phyloP scores from a whole-genome alignment of 2,888 invertebrate genomes.

The Allacma fusca region DNA sequence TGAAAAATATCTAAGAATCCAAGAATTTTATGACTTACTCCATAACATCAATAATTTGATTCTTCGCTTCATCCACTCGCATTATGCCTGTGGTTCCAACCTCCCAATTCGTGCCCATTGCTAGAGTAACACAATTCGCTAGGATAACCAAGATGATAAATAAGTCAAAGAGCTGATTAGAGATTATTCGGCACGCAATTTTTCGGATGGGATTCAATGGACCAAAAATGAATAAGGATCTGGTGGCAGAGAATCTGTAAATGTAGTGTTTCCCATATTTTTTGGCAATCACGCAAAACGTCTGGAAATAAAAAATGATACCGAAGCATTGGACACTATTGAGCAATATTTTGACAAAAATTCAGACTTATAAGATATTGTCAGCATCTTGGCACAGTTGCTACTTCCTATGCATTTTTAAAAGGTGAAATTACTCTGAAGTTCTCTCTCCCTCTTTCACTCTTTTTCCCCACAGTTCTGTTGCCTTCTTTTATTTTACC shows the following conservation, averaged over 20 bases:
- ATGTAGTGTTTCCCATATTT: constrained; percentile 94
- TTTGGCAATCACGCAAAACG: constrained; percentile 95
- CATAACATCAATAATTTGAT: constrained; percentile 18
- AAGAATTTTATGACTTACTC: constrained; percentile 20
- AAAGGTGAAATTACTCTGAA: too few species aligned
- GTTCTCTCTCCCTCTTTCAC: too few species aligned
- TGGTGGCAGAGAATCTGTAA: constrained; percentile 92
- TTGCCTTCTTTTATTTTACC: too few species aligned
- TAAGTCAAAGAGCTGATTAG: constrained; percentile 97
- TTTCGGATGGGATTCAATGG: constrained; percentile 89
- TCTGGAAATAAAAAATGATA: constrained; percentile 70
- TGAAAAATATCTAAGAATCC: too few species aligned
- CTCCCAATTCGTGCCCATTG: constrained; percentile 66
- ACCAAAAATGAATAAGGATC: constrained; percentile 89
- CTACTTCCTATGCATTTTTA: background rate
- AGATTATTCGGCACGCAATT: constrained; percentile 88
- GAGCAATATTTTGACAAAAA: background rate
- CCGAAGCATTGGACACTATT: background rate
- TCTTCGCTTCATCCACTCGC: constrained; percentile 4
- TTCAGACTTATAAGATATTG: background rate
- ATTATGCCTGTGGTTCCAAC: constrained; percentile 33
- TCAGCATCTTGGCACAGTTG: constrained; percentile 2
- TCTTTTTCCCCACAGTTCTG: too few species aligned
- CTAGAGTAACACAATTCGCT: constrained; percentile 97
- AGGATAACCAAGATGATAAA: constrained; percentile 80